Percentiles rank a stretch among this genome's conserved stretches.
phyloP scores from a whole-genome alignment of 2,113 vertebrate species.

The Amphiprion ocellaris region DNA sequence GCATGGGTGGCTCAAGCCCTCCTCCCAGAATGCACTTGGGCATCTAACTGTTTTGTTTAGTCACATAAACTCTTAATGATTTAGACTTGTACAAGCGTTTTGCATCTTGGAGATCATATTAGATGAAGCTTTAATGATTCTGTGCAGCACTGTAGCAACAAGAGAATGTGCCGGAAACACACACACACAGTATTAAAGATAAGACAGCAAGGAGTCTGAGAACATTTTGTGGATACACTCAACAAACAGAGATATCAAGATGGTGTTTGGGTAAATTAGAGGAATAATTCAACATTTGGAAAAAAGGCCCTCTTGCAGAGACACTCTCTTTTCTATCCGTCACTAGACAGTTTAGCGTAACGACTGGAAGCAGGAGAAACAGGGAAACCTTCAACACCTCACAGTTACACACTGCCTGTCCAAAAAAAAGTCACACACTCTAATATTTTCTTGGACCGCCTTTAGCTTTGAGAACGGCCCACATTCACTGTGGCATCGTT shows the following conservation, averaged over 20 bases:
- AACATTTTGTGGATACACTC: background rate
- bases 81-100: background rate
- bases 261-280: background rate
- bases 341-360: background rate
- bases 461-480: too few relatives aligned
- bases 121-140: constrained; percentile 33
- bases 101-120: constrained; percentile 22
- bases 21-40: constrained; percentile 1
- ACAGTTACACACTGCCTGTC: too few relatives aligned
- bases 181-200: constrained; percentile 1
- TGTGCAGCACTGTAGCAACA: background rate
- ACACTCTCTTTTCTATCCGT: too few relatives aligned
- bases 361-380: background rate
- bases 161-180: constrained; percentile 12
- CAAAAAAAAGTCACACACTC: too few relatives aligned
- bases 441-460: too few relatives aligned
- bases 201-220: constrained; percentile 4
- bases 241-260: constrained; percentile 1
- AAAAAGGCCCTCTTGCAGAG: background rate
- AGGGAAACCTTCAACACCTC: background rate
- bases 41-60: constrained; percentile 27
- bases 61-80: constrained; percentile 1
- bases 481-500: too few relatives aligned
- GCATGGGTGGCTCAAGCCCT: constrained; percentile 23
- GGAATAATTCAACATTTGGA: background rate